A percentile compares a stretch with the other conserved stretches of the same genome.
Evolutionary conservation across 1,140 invertebrate species (phyloP).

Genomic region (Zaprionus africanus): DNA sequence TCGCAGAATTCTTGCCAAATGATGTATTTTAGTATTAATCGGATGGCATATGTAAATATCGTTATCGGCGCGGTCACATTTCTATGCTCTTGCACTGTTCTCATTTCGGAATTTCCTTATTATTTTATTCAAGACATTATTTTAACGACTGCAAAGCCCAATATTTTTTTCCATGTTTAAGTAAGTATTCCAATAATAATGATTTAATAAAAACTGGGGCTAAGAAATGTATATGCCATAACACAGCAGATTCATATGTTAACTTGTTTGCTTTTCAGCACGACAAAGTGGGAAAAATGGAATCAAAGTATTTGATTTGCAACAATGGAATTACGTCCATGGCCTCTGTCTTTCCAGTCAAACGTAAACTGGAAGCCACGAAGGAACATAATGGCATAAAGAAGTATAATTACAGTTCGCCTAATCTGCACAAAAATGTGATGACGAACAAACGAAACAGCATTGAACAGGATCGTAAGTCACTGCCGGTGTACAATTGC

Average conservation of each 20-base stretch:
- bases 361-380: conserved; percentile 53
- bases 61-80: too few relatives aligned
- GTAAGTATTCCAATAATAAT: too few relatives aligned
- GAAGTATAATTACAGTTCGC: conserved; percentile 29
- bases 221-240: not conserved
- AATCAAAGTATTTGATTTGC: conserved; percentile 62
- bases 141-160: too few relatives aligned
- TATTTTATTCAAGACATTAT: too few relatives aligned
- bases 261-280: not conserved
- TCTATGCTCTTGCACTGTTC: too few relatives aligned
- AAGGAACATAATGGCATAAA: conserved; percentile 37
- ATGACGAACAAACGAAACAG: conserved; percentile 31
- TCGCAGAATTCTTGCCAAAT: too few relatives aligned
- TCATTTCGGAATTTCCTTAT: too few relatives aligned
- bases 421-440: conserved; percentile 26
- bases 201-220: not conserved
- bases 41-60: too few relatives aligned
- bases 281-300: conserved; percentile 40
- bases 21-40: too few relatives aligned
- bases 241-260: not conserved
- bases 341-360: conserved; percentile 44
- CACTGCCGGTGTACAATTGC: conserved; percentile 68
- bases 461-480: conserved; percentile 63
- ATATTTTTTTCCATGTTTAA: too few relatives aligned
- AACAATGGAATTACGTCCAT: conserved; percentile 20